A percentile compares a stretch with the other conserved stretches of the same genome.
Evolutionary conservation across 2,888 invertebrate species (phyloP).

Genomic region (Tipula vernalis): DNA sequence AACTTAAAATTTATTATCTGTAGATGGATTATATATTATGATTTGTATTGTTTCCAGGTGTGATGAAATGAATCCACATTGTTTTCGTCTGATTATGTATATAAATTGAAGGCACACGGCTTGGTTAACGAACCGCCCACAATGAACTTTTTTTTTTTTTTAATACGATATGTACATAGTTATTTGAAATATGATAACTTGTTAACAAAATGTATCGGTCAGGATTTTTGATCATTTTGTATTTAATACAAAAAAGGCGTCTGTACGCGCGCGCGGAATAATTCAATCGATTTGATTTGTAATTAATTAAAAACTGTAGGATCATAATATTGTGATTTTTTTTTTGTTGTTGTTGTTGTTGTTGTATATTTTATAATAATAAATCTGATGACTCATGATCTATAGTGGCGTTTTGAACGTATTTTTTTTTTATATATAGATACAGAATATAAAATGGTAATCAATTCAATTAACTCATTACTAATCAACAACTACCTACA

Average conservation of each 20-base stretch:
- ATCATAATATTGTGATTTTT: not conserved
- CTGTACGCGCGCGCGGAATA: not conserved
- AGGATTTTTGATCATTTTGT: not conserved
- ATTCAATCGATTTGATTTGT: not conserved
- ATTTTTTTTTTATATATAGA: not conserved
- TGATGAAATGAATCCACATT: not conserved
- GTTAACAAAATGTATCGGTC: not conserved
- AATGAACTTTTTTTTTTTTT: not conserved
- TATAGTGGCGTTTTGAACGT: not conserved
- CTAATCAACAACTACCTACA: not conserved
- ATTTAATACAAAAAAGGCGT: not conserved
- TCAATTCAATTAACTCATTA: constrained; percentile 4
- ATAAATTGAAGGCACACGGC: not conserved
- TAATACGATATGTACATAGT: too few species aligned
- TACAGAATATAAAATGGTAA: not conserved
- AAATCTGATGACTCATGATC: not conserved
- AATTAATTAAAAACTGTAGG: not conserved
- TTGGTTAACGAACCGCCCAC: not conserved
- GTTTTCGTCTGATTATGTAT: not conserved
- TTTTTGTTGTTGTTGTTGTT: not conserved
- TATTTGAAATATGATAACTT: not conserved
- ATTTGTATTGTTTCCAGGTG: constrained; percentile 4
- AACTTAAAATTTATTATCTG: not conserved
- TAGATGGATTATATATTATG: not conserved
- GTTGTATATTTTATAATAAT: not conserved